Conservation (phyloP, 2,113 vertebrate species). For the Morone saxatilis region DNA sequence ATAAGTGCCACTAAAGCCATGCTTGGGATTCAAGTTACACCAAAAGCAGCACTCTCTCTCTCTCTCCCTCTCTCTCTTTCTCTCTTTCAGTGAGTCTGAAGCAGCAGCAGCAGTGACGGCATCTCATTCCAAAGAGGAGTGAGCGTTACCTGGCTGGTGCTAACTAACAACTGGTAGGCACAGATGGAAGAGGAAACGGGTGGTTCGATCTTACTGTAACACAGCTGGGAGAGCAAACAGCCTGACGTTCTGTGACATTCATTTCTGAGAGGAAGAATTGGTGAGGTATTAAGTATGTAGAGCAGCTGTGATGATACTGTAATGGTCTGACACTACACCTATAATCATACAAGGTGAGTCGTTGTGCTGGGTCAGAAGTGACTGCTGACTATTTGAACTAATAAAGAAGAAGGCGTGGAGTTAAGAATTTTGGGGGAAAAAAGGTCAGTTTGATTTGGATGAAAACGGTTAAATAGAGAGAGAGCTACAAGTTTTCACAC, state of each 20-base stretch:
- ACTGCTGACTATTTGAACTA: slow-evolving; percentile 6
- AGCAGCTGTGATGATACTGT: slow-evolving; percentile 57
- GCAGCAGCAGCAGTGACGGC: slow-evolving; percentile 64
- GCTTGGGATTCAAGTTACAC: slow-evolving; percentile 86
- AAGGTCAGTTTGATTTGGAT: slow-evolving; percentile 19
- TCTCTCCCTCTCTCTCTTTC: slow-evolving; percentile 54
- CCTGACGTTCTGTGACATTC: slow-evolving; percentile 54
- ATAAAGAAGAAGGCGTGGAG: slow-evolving; percentile 15
- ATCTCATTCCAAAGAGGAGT: slow-evolving; percentile 9
- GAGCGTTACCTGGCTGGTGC: slow-evolving; percentile 51
- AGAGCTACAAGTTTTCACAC: slow-evolving; percentile 52
- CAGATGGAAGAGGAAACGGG: slow-evolving; percentile 65
- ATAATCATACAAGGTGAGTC: slow-evolving; percentile 9
- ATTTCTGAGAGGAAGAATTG: slow-evolving; percentile 50
- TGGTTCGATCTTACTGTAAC: slow-evolving; percentile 44
- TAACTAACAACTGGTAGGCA: slow-evolving; percentile 67
- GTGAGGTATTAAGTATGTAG: slow-evolving; percentile 57
- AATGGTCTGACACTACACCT: slow-evolving; percentile 21
- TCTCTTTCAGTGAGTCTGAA: slow-evolving; percentile 62
- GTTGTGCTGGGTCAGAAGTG: slow-evolving; percentile 51
- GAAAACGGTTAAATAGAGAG: slow-evolving; percentile 54
- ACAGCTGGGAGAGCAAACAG: slow-evolving; percentile 47
- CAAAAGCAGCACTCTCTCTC: slow-evolving; percentile 74
- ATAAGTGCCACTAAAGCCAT: slow-evolving; percentile 81
- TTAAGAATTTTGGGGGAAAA: neutral